Evolutionary conservation across 2,797 vertebrate species (phyloP).

Genomic region (Rousettus madagascariensis): DNA sequence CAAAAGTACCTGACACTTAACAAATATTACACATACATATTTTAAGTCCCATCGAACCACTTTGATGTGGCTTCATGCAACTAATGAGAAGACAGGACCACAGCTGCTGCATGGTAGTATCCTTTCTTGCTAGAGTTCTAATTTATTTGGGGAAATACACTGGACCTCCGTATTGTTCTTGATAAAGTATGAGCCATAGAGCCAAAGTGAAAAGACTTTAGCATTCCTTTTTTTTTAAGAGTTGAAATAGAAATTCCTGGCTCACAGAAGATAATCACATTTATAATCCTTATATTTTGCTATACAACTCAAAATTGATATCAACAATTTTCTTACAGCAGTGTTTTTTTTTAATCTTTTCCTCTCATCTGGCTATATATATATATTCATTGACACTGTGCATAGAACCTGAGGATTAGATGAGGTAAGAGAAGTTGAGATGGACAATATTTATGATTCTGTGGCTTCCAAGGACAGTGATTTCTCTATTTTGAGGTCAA

Average conservation of each 20-base stretch:
- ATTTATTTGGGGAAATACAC: background rate
- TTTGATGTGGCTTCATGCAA: background rate
- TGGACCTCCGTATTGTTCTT: background rate
- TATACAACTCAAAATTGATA: background rate
- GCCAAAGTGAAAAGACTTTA: background rate
- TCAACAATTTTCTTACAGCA: background rate
- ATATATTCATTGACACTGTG: background rate
- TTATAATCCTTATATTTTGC: background rate
- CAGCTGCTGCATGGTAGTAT: background rate
- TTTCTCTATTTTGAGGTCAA: background rate
- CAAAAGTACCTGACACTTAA: background rate
- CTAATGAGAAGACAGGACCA: background rate
- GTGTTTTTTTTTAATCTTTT: background rate
- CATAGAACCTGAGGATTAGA: background rate
- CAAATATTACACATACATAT: background rate
- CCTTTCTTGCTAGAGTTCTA: background rate
- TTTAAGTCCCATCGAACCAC: background rate
- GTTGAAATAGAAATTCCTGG: background rate
- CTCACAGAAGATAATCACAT: background rate
- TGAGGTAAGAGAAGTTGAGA: background rate
- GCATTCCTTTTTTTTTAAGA: background rate
- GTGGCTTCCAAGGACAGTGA: background rate
- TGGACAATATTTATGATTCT: slow-evolving; percentile 3
- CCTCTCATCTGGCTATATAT: background rate
- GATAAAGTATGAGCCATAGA: background rate